phyloP scores from a whole-genome alignment of 2,888 invertebrate species.

The Axea sp. region DNA sequence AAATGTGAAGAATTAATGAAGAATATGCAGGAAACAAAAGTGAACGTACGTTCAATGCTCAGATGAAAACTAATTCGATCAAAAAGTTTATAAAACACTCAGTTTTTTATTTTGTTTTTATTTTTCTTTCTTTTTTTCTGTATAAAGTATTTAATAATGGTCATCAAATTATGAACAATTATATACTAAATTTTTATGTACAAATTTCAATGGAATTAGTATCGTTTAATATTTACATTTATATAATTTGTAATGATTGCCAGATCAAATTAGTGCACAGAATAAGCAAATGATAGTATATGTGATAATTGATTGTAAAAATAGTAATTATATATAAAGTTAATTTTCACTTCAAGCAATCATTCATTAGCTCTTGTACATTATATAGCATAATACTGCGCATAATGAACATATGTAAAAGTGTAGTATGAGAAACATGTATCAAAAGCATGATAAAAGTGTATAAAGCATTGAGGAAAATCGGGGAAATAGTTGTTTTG shows the following conservation, averaged over 20 bases:
- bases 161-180: constrained; percentile 4
- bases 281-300: constrained; percentile 63
- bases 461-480: constrained; percentile 53
- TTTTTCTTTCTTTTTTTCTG: too few species aligned
- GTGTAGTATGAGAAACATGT: constrained; percentile 41
- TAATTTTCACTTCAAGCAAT: constrained; percentile 59
- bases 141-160: background rate
- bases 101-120: too few species aligned
- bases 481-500: constrained; percentile 20
- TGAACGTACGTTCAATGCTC: constrained; percentile 28
- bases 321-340: constrained; percentile 34
- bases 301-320: constrained; percentile 33
- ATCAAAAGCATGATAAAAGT: constrained; percentile 53
- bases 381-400: constrained; percentile 41
- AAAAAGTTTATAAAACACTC: too few species aligned
- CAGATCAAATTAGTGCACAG: constrained; percentile 44
- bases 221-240: constrained; percentile 1
- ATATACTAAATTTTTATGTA: constrained; percentile 9
- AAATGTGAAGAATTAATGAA: constrained; percentile 26
- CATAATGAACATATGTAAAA: constrained; percentile 32
- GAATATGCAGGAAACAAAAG: constrained; percentile 20
- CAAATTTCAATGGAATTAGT: background rate
- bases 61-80: constrained; percentile 26
- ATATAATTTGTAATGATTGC: constrained; percentile 19
- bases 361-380: constrained; percentile 65